A percentile compares a stretch with the other conserved stretches of the same genome.
phyloP scores from a whole-genome alignment of 2,797 vertebrate genomes.

The Mus minutoides region DNA sequence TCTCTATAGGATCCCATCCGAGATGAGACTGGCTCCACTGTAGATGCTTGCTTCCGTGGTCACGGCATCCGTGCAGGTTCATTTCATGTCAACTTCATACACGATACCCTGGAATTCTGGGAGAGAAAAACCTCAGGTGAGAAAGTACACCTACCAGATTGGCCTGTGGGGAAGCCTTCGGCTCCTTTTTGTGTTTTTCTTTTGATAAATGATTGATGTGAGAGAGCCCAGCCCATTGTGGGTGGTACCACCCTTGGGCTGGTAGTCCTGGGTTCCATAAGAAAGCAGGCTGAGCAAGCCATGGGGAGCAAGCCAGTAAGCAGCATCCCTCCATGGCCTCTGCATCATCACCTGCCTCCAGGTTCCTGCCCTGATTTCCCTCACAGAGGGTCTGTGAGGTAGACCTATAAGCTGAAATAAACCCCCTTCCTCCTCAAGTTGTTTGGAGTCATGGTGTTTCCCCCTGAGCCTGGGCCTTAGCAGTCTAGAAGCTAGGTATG shows the following conservation, averaged over 20 bases:
- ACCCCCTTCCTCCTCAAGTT: background rate
- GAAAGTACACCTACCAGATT: no score
- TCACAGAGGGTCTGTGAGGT: background rate
- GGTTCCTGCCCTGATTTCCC: background rate
- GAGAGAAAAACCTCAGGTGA: background rate
- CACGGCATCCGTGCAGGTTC: background rate
- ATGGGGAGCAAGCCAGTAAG: background rate
- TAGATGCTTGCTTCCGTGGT: background rate
- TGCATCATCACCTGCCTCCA: background rate
- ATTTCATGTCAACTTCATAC: background rate
- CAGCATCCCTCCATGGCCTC: background rate
- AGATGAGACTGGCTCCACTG: background rate
- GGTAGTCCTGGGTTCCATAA: background rate
- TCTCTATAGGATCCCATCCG: background rate
- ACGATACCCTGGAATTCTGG: background rate
- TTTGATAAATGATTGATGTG: background rate
- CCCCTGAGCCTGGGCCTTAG: background rate
- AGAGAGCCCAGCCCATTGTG: background rate
- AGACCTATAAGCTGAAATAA: background rate
- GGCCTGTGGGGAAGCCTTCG: background rate
- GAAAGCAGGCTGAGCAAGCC: background rate
- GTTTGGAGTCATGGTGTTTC: background rate
- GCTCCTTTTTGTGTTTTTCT: background rate
- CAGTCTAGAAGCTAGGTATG: background rate
- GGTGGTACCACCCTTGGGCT: background rate